Conservation (phyloP, 1,140 invertebrate genomes). For the Bombus vancouverensis region DNA sequence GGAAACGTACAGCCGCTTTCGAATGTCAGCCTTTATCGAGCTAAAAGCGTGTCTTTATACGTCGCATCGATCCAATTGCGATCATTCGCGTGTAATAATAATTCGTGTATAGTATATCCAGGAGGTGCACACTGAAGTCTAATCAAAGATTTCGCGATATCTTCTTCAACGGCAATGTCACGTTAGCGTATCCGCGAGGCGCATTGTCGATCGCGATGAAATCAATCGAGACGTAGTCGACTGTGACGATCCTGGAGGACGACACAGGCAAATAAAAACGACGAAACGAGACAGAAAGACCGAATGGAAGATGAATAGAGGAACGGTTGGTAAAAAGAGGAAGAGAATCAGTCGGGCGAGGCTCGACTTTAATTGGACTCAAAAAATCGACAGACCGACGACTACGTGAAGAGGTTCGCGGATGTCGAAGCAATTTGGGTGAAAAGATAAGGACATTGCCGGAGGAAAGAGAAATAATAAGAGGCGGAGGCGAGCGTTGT, state of each 20-base stretch:
- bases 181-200: no score
- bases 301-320: neutral
- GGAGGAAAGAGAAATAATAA: constrained; percentile 40
- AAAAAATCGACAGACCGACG: constrained; percentile 50
- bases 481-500: constrained; percentile 39
- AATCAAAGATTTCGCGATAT: no score
- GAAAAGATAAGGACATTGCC: constrained; percentile 35
- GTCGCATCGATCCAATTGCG: no score
- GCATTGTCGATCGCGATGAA: neutral
- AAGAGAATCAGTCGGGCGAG: neutral
- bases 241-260: constrained; percentile 16
- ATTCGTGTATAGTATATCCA: no score
- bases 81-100: no score
- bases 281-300: neutral
- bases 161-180: no score
- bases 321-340: neutral
- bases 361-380: constrained; percentile 53
- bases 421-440: constrained; percentile 45
- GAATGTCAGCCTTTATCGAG: no score
- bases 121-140: no score
- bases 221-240: neutral
- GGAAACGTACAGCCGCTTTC: no score
- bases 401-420: constrained; percentile 42
- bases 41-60: no score
- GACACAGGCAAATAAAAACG: constrained; percentile 5